Evolutionary conservation across 2,113 vertebrate genomes (phyloP).

Genomic region (Gobiocypris rarus): DNA sequence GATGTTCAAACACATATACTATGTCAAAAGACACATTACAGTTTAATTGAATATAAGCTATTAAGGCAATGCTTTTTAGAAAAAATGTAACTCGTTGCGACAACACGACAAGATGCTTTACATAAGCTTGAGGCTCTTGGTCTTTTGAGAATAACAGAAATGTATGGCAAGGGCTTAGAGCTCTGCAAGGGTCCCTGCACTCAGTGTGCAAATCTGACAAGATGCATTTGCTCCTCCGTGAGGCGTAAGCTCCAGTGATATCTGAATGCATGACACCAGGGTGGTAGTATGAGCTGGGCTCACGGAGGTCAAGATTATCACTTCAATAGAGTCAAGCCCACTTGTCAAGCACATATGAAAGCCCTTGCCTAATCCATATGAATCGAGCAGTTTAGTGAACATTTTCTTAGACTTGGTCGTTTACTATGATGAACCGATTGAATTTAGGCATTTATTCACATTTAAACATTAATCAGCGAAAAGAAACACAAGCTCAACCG

Average conservation of each 20-base stretch:
- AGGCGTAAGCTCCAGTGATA: constrained; percentile 41
- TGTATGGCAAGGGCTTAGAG: constrained; percentile 49
- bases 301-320: constrained; percentile 46
- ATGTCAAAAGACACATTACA: neutral
- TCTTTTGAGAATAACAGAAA: constrained; percentile 57
- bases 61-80: constrained; percentile 58
- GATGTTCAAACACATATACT: neutral
- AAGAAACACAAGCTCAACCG: too few species aligned
- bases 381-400: too few species aligned
- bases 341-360: too few species aligned
- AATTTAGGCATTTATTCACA: too few species aligned
- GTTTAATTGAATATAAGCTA: constrained; percentile 50
- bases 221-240: constrained; percentile 59
- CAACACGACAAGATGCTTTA: constrained; percentile 67
- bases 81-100: constrained; percentile 63
- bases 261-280: constrained; percentile 49
- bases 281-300: constrained; percentile 60
- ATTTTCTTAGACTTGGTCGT: too few species aligned
- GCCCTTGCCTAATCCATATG: too few species aligned
- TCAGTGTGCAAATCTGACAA: constrained; percentile 65
- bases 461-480: too few species aligned
- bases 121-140: constrained; percentile 49
- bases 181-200: constrained; percentile 37
- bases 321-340: constrained; percentile 39
- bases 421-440: too few species aligned